Evolutionary conservation across 2,888 invertebrate genomes (phyloP).

Genomic region (Pollenia griseotomentosa): DNA sequence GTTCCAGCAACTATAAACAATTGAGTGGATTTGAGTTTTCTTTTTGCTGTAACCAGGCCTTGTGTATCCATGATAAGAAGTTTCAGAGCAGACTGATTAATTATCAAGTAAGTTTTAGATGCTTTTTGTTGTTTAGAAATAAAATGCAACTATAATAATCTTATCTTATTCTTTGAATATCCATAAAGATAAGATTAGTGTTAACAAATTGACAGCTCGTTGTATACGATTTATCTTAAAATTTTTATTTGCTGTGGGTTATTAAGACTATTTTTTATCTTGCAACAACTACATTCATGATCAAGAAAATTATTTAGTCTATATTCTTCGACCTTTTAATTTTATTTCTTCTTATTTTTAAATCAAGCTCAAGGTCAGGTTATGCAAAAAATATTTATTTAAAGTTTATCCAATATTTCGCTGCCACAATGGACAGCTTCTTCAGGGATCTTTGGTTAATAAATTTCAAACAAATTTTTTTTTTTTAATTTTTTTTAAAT

Average conservation of each 20-base stretch:
- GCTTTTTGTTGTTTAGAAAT: neutral
- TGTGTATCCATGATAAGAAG: slow-evolving; percentile 63
- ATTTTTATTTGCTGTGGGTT: neutral
- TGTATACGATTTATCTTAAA: slow-evolving; percentile 26
- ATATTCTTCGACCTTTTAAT: no score
- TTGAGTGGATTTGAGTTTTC: slow-evolving; percentile 74
- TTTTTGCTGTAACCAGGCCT: slow-evolving; percentile 23
- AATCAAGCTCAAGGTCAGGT: no score
- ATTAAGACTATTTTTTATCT: no score
- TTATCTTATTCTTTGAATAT: slow-evolving; percentile 6
- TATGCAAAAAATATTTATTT: no score
- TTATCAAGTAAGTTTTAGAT: neutral
- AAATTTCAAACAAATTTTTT: no score
- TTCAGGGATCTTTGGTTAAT: no score
- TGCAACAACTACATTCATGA: no score
- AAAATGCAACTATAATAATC: neutral
- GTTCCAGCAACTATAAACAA: slow-evolving; percentile 78
- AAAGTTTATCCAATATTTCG: no score
- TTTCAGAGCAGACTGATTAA: slow-evolving; percentile 34
- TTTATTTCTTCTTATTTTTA: no score
- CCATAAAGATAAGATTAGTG: slow-evolving; percentile 54
- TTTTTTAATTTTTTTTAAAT: no score
- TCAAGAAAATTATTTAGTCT: no score
- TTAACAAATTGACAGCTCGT: slow-evolving; percentile 36
- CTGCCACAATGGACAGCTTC: no score